Evolutionary conservation across 2,113 vertebrate genomes (phyloP), one percentile per base, ranked within the genome.

Genomic region (Grammomys dolichurus): DNA sequence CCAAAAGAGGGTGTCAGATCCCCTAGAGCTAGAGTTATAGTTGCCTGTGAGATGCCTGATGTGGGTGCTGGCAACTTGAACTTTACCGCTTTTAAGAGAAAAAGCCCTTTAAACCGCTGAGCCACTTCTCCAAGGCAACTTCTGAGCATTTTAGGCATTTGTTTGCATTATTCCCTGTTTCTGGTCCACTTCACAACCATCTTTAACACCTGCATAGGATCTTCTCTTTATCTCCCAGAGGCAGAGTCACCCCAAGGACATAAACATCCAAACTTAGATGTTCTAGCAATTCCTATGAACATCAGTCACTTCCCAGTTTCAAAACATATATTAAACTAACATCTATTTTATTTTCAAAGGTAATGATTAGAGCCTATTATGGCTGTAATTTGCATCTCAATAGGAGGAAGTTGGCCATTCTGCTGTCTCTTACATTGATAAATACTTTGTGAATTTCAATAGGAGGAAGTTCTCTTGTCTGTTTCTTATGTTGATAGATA

Each of bases 301-400:
- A 87, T 78, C 26, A 46, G 26, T 85, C 48, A 77, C 54, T 95
- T 91, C 46, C 17, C n/a, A 95, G 28, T 51, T 73, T 63, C 5
- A 78, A 36, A 19, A n/a, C 36, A 26, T 43, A 43, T 28, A n/a
- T 81, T 72, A 77, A 16, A 86, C n/a, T 17, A 31, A 54, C 63
- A 75, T 87, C 20, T 89, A 94, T n/a, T 95, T 94, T 93, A 67
- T 86, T 72, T 93, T 88, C 20, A 85, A 60, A 90, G 95, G 80
- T 88, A 76, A 89, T 94, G 84, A 58, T 94, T 87, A 24, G 67
- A 69, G 12, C 17, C n/a, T 22, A 77, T 67, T 67, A 85, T 1
- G 14, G 26, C 91, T 94, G 89, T 69, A 97, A 91, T 94, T 94
- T 97, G 95, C 84, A 90, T 96, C 8, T 60, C n/a, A 92, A 33